Conservation (phyloP, 2,888 invertebrate genomes). For the Sceliomorpha sp. region DNA sequence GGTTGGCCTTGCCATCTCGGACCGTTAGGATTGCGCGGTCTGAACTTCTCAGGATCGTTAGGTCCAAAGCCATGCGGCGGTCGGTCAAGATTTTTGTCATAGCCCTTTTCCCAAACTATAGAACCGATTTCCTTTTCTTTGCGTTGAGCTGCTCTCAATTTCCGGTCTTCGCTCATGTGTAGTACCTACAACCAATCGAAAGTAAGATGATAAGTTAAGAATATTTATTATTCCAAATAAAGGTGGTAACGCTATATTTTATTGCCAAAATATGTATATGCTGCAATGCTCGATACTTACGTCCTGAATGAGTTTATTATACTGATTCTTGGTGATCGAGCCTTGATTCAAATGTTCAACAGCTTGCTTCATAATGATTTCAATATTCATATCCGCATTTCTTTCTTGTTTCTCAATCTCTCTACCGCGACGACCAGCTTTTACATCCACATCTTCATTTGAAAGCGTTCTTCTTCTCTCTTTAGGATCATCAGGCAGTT, state of each 20-base stretch:
- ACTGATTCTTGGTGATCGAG: conserved; percentile 87
- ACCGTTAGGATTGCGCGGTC: conserved; percentile 64
- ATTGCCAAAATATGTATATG: too few species aligned
- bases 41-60: conserved; percentile 29
- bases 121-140: conserved; percentile 85
- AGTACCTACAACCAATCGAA: conserved; percentile 81
- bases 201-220: neutral
- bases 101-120: conserved; percentile 71
- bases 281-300: too few species aligned
- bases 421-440: conserved; percentile 73
- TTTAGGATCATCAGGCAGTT: conserved; percentile 81
- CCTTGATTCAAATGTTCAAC: conserved; percentile 89
- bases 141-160: conserved; percentile 88
- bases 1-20: conserved; percentile 73
- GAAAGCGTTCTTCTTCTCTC: conserved; percentile 82
- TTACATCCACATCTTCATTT: conserved; percentile 67
- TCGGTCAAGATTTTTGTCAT: conserved; percentile 65
- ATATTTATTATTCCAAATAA: neutral
- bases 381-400: conserved; percentile 84
- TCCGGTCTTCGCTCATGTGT: conserved; percentile 88
- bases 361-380: conserved; percentile 90
- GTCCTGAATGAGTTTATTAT: conserved; percentile 88
- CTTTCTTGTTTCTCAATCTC: conserved; percentile 82
- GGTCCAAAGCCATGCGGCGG: conserved; percentile 57
- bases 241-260: too few species aligned